phyloP scores from a whole-genome alignment of 2,888 invertebrate genomes.

The Limnephilus lunatus region DNA sequence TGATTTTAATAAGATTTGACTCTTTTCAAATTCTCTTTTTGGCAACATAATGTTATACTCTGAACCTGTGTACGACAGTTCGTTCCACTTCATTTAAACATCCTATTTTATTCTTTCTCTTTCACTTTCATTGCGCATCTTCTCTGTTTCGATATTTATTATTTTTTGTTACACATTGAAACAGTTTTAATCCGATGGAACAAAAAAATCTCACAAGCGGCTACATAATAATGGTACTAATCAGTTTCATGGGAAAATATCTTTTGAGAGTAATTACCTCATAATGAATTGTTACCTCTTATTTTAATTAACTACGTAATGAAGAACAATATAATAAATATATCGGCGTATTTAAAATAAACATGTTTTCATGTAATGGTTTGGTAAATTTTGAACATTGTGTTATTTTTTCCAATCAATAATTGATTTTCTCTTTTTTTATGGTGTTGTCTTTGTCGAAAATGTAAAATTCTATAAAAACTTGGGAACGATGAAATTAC shows the following conservation, averaged over 20 bases:
- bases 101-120: constrained; percentile 51
- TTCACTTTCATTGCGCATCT: background rate
- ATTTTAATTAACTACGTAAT: no score
- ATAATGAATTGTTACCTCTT: background rate
- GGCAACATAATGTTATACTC: background rate
- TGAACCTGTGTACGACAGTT: background rate
- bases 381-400: no score
- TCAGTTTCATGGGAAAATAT: background rate
- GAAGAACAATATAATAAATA: no score
- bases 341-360: no score
- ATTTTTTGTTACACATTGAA: background rate
- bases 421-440: no score
- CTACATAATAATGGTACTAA: background rate
- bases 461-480: no score
- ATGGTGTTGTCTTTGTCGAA: no score
- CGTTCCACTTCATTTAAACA: constrained; percentile 57
- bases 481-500: no score
- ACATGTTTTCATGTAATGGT: no score
- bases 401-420: no score
- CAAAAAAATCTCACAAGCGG: background rate
- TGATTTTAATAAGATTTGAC: background rate
- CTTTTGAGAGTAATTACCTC: background rate
- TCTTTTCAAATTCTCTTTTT: background rate
- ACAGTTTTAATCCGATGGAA: background rate
- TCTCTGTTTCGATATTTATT: background rate